Conservation (phyloP, 2,113 vertebrate genomes). For the Grammomys dolichurus region DNA sequence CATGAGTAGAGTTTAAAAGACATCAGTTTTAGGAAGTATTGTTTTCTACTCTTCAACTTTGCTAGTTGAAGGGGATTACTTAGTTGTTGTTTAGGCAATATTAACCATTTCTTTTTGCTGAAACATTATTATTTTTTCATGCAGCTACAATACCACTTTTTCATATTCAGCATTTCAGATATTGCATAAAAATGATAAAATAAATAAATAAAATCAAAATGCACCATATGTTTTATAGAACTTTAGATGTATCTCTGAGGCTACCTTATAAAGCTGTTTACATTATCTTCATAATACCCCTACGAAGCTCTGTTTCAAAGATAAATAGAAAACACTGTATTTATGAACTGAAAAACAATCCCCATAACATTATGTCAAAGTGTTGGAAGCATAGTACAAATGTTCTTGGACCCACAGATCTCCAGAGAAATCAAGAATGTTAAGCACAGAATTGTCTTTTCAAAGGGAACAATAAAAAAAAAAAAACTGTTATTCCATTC, state of each 20-base stretch:
- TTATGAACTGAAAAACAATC: background rate
- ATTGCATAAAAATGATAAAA: background rate
- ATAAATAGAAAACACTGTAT: background rate
- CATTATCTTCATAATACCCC: background rate
- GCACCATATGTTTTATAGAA: background rate
- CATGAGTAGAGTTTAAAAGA: constrained; percentile 1
- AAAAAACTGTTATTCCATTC: background rate
- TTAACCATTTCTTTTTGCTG: background rate
- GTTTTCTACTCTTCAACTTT: background rate
- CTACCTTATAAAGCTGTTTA: background rate
- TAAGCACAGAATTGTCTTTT: background rate
- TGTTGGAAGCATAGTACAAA: background rate
- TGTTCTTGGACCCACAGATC: background rate
- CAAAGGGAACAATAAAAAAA: background rate
- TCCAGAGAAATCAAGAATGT: background rate
- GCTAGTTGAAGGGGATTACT: constrained; percentile 30
- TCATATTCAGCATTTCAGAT: constrained; percentile 2
- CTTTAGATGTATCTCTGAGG: background rate
- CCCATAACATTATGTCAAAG: background rate
- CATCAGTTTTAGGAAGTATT: constrained; percentile 17
- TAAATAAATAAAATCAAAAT: constrained; percentile 18
- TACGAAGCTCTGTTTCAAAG: background rate
- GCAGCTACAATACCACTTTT: background rate
- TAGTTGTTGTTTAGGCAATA: constrained; percentile 7
- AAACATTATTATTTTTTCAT: background rate